Evolutionary conservation across 1,140 invertebrate species (phyloP), one percentile per base, ranked within the genome.

Genomic region (Oreohelix idahoensis): DNA sequence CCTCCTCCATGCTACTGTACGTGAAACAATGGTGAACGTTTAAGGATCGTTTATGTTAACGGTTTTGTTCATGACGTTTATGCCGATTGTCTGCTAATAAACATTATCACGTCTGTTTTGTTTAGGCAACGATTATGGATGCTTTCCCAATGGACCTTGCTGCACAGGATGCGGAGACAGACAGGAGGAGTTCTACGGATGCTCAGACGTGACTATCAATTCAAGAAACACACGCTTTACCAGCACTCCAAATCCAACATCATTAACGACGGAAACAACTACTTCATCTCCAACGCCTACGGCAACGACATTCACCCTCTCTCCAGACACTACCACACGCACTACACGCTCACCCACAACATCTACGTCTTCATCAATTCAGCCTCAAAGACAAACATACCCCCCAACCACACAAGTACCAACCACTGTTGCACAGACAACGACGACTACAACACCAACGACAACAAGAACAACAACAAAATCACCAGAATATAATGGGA

Each of bases 111-210:
- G n/a, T n/a, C n/a, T n/a, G n/a, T 45, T 45, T 45, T 45, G 42
- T 45, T 45, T 35, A 85, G 84, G 80, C 1, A 91, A 88, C 81
- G 84, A 66, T 23, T 86, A 79, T 79, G 79, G 69, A 49, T 84
- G 63, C 32, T 83, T 81, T 66, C 17, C 32, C 13, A 77, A 77
- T 32, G 83, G 80, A 0, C 0, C n/a, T 23, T 79, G 42, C 32
- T 79, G 83, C 45, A 17, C 84, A n/a, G 88, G 77, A 29, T 66
- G 85, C 20, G 86, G 83, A 35, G 88, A 87, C 42, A 85, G 83
- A 11, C 88, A 89, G 71, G 87, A 88, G 77, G 83, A 87, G 76
- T 89, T 87, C 66, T 87, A 87, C 79, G 88, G 82, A 26, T 89
- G 88, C 77, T 81, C 88, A 39, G 88, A 89, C 66, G 83, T 89